Percentiles rank a stretch among this genome's conserved stretches.
Evolutionary conservation across 2,113 vertebrate species (phyloP).

Genomic region (Carlito syrichta): DNA sequence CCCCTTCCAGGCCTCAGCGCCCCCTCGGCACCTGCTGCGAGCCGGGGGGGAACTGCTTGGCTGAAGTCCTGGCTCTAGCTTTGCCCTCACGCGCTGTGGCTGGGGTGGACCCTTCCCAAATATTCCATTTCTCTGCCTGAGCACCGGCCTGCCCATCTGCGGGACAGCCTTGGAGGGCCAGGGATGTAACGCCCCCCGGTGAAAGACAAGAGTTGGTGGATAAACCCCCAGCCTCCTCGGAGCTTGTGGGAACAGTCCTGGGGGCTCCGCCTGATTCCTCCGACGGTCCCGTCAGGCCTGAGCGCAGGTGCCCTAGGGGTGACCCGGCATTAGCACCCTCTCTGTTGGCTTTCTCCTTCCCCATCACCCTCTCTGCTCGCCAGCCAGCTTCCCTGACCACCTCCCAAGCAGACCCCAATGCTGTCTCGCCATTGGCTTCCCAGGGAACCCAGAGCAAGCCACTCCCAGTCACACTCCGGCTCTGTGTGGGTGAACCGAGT

Average conservation of each 20-base stretch:
- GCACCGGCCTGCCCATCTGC: neutral
- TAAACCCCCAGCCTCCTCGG: too few relatives aligned
- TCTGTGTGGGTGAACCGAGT: fast-evolving
- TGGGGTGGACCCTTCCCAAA: neutral
- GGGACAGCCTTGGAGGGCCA: neutral
- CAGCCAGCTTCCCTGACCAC: neutral
- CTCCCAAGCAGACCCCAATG: neutral
- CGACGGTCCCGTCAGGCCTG: neutral
- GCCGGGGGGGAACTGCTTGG: fast-evolving
- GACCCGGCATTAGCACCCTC: neutral
- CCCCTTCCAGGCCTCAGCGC: neutral
- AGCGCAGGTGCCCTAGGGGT: neutral
- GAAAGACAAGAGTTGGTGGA: too few relatives aligned
- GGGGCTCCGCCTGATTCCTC: neutral
- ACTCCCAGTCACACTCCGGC: too few relatives aligned
- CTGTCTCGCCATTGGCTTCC: neutral
- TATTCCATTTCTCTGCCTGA: neutral
- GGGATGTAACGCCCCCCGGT: too few relatives aligned
- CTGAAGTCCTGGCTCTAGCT: too few relatives aligned
- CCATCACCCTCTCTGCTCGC: neutral
- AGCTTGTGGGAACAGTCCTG: neutral
- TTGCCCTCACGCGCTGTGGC: neutral
- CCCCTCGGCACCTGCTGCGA: neutral
- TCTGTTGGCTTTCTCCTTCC: neutral
- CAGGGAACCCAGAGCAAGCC: neutral